These are phyloP conservation scores for Ridgeia piscesae DNA, from an alignment of 1,140 invertebrate genomes.

Conservation along the genomic window DNA sequence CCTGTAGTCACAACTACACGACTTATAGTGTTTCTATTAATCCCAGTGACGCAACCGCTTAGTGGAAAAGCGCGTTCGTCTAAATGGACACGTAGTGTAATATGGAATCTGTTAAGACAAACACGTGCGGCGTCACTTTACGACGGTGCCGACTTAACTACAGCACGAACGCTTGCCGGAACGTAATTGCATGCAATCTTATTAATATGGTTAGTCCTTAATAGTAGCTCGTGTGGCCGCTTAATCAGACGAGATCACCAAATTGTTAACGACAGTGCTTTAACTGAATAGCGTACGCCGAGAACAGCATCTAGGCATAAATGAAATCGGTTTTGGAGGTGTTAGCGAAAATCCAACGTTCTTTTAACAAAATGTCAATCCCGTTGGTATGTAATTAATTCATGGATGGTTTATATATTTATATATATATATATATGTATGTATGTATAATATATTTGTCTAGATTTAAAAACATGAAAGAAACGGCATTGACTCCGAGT, in stretches of 20 bases:
- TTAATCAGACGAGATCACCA: neutral
- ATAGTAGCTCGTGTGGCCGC: neutral
- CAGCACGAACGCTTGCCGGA: neutral
- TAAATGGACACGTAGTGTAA: neutral
- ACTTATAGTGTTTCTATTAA: neutral
- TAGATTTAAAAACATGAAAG: neutral
- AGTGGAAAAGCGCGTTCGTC: neutral
- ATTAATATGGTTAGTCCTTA: neutral
- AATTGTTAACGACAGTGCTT: neutral
- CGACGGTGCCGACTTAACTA: neutral
- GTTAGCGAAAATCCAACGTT: neutral
- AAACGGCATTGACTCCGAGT: neutral
- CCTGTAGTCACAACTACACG: neutral
- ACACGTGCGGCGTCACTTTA: neutral
- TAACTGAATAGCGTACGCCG: neutral
- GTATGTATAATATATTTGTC: neutral
- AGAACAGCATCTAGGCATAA: neutral
- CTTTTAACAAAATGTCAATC: neutral
- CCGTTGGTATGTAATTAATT: neutral
- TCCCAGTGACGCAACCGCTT: neutral
- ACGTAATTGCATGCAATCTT: neutral
- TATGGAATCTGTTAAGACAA: neutral
- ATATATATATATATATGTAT: neutral
- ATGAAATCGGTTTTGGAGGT: neutral
- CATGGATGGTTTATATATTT: neutral